Conservation (phyloP, 2,113 vertebrate genomes). For the Callorhinus ursinus region DNA sequence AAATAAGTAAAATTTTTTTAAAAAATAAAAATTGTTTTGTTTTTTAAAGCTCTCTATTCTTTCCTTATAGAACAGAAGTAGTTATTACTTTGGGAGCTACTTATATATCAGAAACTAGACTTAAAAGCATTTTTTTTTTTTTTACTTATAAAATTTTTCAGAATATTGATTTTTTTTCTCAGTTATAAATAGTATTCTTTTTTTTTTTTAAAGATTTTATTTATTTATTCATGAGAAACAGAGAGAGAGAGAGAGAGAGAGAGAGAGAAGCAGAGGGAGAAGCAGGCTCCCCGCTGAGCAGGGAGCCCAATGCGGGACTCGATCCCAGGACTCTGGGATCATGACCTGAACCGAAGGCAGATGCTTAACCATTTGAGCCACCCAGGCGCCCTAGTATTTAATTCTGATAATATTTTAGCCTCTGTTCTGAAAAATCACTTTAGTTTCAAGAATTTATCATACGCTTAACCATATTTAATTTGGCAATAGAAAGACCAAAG, state of each 20-base stretch:
- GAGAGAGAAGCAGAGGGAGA: too few species aligned
- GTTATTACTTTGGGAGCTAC: constrained; percentile 45
- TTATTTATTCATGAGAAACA: too few species aligned
- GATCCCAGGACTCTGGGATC: too few species aligned
- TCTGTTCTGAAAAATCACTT: constrained; percentile 44
- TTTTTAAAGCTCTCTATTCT: neutral
- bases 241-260: too few species aligned
- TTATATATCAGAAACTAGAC: constrained; percentile 47
- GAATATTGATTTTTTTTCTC: constrained; percentile 34
- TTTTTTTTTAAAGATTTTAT: too few species aligned
- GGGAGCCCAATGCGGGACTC: too few species aligned
- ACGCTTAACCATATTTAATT: constrained; percentile 55
- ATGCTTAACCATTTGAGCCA: too few species aligned
- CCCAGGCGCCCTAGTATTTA: neutral
- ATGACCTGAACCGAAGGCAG: too few species aligned
- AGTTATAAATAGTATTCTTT: neutral
- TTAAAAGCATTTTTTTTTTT: constrained; percentile 51
- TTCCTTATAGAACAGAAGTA: neutral
- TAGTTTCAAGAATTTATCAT: constrained; percentile 15
- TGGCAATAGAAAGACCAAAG: constrained; percentile 43
- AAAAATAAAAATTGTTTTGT: neutral
- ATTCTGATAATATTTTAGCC: constrained; percentile 50
- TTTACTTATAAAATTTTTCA: constrained; percentile 30
- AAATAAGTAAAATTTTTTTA: neutral
- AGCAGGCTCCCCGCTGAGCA: too few species aligned